phyloP scores from a whole-genome alignment of 2,113 vertebrate genomes.

The Merops nubicus region DNA sequence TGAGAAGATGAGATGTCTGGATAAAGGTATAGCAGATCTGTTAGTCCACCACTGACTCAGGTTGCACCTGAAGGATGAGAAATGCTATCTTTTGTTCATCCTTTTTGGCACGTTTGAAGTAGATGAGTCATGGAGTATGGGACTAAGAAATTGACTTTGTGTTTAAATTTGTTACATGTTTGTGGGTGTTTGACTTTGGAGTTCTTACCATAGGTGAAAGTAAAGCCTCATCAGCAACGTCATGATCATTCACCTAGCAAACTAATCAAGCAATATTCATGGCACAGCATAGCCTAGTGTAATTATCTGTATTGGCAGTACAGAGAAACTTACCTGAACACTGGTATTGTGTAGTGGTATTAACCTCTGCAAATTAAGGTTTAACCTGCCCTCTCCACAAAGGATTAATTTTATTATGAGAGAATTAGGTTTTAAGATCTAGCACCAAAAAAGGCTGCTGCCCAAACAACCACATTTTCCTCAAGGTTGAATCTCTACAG shows the following conservation, averaged over 20 bases:
- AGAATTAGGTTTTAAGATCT: neutral
- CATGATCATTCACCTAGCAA: neutral
- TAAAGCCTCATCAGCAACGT: neutral
- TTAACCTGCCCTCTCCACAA: neutral
- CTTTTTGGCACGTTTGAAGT: neutral
- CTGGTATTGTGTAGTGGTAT: neutral
- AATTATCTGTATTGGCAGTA: neutral
- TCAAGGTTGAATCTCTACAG: accelerated
- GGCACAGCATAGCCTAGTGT: neutral
- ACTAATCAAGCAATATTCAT: accelerated
- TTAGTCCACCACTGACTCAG: neutral
- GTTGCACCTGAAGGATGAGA: neutral
- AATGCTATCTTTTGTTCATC: neutral
- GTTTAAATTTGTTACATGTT: neutral
- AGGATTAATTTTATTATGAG: neutral
- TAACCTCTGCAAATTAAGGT: neutral
- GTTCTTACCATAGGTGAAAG: neutral
- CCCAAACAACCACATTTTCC: neutral
- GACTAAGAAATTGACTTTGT: neutral
- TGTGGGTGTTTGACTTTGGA: neutral
- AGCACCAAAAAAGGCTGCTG: neutral
- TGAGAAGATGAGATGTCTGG: neutral
- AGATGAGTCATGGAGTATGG: neutral
- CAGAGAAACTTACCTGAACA: neutral
- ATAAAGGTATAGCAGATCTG: neutral